Evolutionary conservation across 2,888 invertebrate genomes (phyloP).

Genomic region (Hypolimnas misippus): DNA sequence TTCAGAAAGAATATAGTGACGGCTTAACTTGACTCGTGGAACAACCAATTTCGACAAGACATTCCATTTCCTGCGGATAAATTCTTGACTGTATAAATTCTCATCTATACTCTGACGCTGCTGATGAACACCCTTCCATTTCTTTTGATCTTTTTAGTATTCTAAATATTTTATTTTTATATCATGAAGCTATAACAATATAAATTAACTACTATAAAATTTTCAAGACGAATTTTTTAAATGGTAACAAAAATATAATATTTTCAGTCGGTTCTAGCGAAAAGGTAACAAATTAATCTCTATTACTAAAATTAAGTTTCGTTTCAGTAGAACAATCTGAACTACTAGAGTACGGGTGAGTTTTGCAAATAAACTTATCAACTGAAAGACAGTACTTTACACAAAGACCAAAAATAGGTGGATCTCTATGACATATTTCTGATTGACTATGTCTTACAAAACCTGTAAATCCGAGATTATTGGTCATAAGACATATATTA

Average conservation of each 20-base stretch:
- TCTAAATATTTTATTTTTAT: not conserved
- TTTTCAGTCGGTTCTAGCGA: too few species aligned
- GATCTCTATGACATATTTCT: slow-evolving; percentile 29
- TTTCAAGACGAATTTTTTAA: not conserved
- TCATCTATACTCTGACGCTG: slow-evolving; percentile 26
- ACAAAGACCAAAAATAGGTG: slow-evolving; percentile 23
- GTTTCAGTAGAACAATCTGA: not conserved
- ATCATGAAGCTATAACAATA: too few species aligned
- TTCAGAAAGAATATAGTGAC: slow-evolving; percentile 50
- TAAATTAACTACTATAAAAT: not conserved
- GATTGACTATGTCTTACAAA: slow-evolving; percentile 41
- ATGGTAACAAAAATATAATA: too few species aligned
- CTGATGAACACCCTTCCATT: slow-evolving; percentile 46
- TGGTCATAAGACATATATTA: slow-evolving; percentile 36
- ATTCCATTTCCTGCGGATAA: slow-evolving; percentile 58
- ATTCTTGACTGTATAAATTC: slow-evolving; percentile 35
- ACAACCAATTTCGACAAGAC: slow-evolving; percentile 51
- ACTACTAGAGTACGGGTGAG: not conserved
- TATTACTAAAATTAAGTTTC: not conserved
- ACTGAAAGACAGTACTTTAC: slow-evolving; percentile 42
- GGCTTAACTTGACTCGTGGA: slow-evolving; percentile 49
- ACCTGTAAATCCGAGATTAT: slow-evolving; percentile 38
- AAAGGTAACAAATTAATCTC: too few species aligned
- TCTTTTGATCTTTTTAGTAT: slow-evolving; percentile 13
- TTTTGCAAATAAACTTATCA: slow-evolving; percentile 9